Evolutionary conservation across 2,888 invertebrate species (phyloP).

Genomic region (Drosophila kambysellisi): DNA sequence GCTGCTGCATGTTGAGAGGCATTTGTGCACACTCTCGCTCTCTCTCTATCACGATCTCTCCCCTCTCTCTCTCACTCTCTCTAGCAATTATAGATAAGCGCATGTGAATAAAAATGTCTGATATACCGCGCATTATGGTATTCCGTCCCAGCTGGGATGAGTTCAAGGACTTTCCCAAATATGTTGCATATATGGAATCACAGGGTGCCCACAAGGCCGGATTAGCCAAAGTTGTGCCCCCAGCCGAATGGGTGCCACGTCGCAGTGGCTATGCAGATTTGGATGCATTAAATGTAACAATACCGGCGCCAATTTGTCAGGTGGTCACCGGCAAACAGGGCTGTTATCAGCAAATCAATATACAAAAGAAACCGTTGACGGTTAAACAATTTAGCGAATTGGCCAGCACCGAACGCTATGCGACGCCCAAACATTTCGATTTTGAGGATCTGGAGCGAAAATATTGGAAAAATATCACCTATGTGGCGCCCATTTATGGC

Average conservation of each 20-base stretch:
- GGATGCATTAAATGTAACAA: slow-evolving; percentile 92
- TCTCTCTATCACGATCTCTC: neutral
- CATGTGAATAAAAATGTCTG: slow-evolving; percentile 53
- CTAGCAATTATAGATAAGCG: slow-evolving; percentile 24
- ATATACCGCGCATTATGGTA: slow-evolving; percentile 85
- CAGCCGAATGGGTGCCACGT: slow-evolving; percentile 97
- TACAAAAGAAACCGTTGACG: slow-evolving; percentile 96
- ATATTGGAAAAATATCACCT: slow-evolving; percentile 99
- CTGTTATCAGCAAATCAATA: slow-evolving; percentile 97
- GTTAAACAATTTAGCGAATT: slow-evolving; percentile 95
- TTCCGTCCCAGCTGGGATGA: slow-evolving; percentile 99
- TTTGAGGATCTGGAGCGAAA: slow-evolving; percentile 96
- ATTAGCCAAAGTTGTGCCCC: slow-evolving; percentile 98
- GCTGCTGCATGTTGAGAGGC: slow-evolving; percentile 9
- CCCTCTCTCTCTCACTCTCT: neutral
- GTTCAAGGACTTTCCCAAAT: slow-evolving; percentile 97
- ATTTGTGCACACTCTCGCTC: neutral
- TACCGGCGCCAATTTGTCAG: slow-evolving; percentile 98
- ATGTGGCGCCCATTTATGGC: slow-evolving; percentile 98
- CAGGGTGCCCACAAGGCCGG: slow-evolving; percentile 98
- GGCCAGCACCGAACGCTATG: slow-evolving; percentile 91
- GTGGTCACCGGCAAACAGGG: slow-evolving; percentile 98
- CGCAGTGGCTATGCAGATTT: slow-evolving; percentile 93
- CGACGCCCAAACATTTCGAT: slow-evolving; percentile 93
- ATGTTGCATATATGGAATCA: slow-evolving; percentile 96